Percentiles rank a stretch among this genome's conserved stretches.
Evolutionary conservation across 2,797 vertebrate species (phyloP).

Genomic region (Aselliscus stoliczkanus): DNA sequence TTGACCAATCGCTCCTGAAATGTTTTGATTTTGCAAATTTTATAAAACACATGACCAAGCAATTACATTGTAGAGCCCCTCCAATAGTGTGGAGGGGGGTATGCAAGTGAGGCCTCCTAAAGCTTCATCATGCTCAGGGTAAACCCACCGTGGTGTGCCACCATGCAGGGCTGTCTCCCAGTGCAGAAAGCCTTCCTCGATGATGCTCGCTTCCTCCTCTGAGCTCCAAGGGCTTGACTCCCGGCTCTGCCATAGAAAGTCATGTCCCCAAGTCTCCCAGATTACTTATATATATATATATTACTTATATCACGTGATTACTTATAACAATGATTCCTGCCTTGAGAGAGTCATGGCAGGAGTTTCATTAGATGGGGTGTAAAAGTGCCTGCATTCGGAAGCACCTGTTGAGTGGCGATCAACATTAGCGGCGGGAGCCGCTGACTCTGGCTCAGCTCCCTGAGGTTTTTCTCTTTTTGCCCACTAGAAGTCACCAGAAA

Average conservation of each 20-base stretch:
- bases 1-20: not conserved
- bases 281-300: not conserved
- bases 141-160: not conserved
- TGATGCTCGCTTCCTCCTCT: not conserved
- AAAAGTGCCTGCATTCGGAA: not conserved
- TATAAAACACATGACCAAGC: not conserved
- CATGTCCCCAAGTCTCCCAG: not conserved
- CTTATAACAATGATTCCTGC: not conserved
- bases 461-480: not conserved
- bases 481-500: conserved; percentile 46
- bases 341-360: not conserved
- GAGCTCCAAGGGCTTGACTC: not conserved
- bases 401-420: fast-evolving
- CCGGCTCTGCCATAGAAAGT: not conserved
- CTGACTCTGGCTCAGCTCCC: not conserved
- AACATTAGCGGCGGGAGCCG: fast-evolving
- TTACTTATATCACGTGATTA: not conserved
- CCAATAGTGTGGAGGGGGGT: not conserved
- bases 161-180: fast-evolving
- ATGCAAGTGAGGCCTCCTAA: not conserved
- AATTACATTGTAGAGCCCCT: not conserved
- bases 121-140: not conserved
- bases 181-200: not conserved
- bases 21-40: not conserved
- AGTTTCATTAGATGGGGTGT: not conserved